A percentile compares a stretch with the other conserved stretches of the same genome.
phyloP scores from a whole-genome alignment of 2,113 vertebrate species.

The Muscicapa adusta region DNA sequence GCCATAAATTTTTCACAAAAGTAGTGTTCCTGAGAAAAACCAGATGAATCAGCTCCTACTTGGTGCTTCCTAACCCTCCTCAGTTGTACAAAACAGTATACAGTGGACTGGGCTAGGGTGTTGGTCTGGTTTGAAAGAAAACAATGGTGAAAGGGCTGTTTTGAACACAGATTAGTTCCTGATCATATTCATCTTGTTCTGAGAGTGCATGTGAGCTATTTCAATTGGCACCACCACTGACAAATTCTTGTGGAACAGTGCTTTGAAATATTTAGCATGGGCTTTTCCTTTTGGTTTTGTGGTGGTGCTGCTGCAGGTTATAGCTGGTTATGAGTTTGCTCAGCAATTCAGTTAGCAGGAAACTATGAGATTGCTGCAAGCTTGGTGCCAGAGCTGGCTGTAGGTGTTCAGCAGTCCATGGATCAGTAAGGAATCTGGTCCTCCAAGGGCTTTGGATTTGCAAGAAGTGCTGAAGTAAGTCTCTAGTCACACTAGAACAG shows the following conservation, averaged over 20 bases:
- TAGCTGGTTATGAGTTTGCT: not conserved
- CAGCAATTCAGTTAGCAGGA: not conserved
- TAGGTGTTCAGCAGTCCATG: not conserved
- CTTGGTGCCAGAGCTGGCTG: not conserved
- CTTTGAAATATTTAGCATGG: not conserved
- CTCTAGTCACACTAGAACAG: not conserved
- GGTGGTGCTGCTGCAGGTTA: not conserved
- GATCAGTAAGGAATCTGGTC: not conserved
- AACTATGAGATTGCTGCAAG: not conserved
- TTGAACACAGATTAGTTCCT: not conserved
- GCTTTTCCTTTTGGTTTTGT: not conserved
- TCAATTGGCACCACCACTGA: constrained; percentile 16
- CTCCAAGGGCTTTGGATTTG: not conserved
- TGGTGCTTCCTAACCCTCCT: not conserved
- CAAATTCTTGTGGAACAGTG: constrained; percentile 21
- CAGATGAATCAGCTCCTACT: not conserved
- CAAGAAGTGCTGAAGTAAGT: not conserved
- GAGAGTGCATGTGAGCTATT: not conserved
- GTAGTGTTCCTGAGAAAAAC: not conserved
- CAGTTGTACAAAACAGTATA: not conserved
- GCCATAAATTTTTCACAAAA: not conserved
- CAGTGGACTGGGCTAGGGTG: not conserved
- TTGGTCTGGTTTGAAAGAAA: not conserved
- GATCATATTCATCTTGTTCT: not conserved
- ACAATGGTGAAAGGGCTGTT: not conserved